Conservation (phyloP, 2,888 invertebrate species). For the Drosophila hamatofila region DNA sequence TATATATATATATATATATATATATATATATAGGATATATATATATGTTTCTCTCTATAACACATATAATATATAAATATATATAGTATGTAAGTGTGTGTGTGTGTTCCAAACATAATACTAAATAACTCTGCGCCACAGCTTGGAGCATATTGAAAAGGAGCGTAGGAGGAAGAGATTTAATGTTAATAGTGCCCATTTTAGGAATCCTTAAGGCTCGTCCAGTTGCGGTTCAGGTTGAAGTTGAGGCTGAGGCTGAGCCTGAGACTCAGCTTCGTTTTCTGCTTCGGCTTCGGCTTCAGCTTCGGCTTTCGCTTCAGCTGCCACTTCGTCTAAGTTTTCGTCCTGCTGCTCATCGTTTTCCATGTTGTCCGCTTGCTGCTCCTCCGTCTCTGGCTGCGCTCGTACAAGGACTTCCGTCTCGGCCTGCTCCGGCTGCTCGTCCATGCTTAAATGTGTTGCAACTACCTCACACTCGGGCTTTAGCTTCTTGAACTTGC, state of each 20-base stretch:
- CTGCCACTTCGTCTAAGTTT: not conserved
- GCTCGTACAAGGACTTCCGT: constrained; percentile 6
- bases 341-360: constrained; percentile 10
- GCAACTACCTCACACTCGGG: constrained; percentile 87
- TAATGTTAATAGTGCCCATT: constrained; percentile 12
- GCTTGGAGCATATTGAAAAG: constrained; percentile 21
- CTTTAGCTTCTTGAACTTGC: constrained; percentile 87
- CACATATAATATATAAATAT: constrained; percentile 27
- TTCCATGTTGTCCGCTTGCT: constrained; percentile 14
- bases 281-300: not conserved
- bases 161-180: constrained; percentile 2
- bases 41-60: constrained; percentile 3
- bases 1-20: constrained; percentile 18
- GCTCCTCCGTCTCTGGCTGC: not conserved
- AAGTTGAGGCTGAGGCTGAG: not conserved
- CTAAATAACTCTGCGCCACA: constrained; percentile 57
- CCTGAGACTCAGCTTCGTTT: not conserved
- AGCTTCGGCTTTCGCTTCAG: not conserved
- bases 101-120: constrained; percentile 65
- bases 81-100: constrained; percentile 27
- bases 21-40: constrained; percentile 28
- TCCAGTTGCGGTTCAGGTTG: constrained; percentile 11
- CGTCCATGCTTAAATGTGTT: constrained; percentile 65
- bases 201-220: constrained; percentile 16
- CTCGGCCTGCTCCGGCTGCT: constrained; percentile 17